These are phyloP conservation scores for Cettia cetti DNA, from an alignment of 2,113 vertebrate species.

Conservation along the genomic window DNA sequence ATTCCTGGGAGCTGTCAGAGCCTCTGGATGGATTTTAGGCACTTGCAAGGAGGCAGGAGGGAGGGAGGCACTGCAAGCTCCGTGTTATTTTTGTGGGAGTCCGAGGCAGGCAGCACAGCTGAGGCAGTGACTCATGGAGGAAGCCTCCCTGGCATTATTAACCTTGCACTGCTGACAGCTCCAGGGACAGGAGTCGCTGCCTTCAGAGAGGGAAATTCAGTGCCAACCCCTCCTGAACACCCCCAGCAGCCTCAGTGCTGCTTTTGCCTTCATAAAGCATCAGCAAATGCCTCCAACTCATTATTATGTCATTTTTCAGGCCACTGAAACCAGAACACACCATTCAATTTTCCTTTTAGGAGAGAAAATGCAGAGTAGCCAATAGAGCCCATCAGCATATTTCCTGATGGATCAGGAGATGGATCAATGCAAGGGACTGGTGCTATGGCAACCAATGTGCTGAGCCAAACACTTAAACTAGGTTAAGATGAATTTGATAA, in stretches of 20 bases:
- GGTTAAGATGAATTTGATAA: neutral
- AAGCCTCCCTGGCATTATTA: slow-evolving; percentile 11
- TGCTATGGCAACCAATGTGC: neutral
- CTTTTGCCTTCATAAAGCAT: neutral
- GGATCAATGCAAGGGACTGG: neutral
- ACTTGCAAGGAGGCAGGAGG: neutral
- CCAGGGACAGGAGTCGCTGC: neutral
- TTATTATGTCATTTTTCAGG: neutral
- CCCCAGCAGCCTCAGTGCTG: neutral
- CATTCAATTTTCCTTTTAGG: neutral
- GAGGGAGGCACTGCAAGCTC: neutral
- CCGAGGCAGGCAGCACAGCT: slow-evolving; percentile 47
- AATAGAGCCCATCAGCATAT: neutral
- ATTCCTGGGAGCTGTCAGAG: neutral
- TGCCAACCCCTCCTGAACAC: neutral
- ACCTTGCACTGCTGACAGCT: slow-evolving; percentile 25
- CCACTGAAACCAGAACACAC: neutral
- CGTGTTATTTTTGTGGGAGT: slow-evolving; percentile 31
- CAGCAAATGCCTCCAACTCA: neutral
- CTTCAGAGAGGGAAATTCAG: neutral
- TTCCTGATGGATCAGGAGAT: neutral
- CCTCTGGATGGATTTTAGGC: fast-evolving
- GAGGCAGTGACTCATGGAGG: slow-evolving; percentile 52
- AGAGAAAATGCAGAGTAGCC: neutral
- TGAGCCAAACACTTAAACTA: neutral